Evolutionary conservation across 37 sponge, comb jelly and placozoan genomes (phyloP), one percentile per base, ranked within the genome.

Genomic region (Geodia barretti): DNA sequence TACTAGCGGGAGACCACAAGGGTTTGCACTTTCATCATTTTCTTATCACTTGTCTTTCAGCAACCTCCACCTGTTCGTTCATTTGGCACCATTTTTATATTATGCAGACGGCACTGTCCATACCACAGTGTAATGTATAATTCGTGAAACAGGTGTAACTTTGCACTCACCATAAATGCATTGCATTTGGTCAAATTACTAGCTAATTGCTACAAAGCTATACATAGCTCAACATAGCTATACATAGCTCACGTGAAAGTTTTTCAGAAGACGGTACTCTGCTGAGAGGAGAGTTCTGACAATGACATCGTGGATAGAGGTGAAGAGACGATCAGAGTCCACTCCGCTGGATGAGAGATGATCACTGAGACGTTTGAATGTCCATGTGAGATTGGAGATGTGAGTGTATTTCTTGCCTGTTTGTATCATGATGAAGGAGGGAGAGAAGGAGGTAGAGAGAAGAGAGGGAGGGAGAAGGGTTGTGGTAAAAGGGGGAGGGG

Each of bases 331-430:
- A 1, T 75, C 71, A 24, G 60, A 70, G 66, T 83, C 76, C 11
- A 77, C 62, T 21, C 86, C 86, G 25, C 21, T 34, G 2, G 43
- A 35, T 21, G 26, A 36, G 26, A 95, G 73, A 39, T 86, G 83
- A 0, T 39, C 26, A 41, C 39, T 75, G 38, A 95, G 87, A 54
- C 86, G 85, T 35, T 80, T 38, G 68, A 80, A 95, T n/a, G 92
- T 95, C 95, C 95, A 95, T 4, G 92, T 91, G 29, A 95, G 61
- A 40, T 91, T 91, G 25, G 87, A 42, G 17, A 95, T 37, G 39
- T 86, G 69, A 0, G 87, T 78, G 68, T 82, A 91, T 68, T 91
- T 86, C 87, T 95, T 95, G 1, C 90, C 90, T 47, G 54, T 47
- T 7, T 17, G 54, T 17, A 47, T 17, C 14, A 14, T 17, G 54